Evolutionary conservation across 1,140 invertebrate genomes (phyloP), one percentile per base, ranked within the genome.

Genomic region (Diorhabda carinulata): DNA sequence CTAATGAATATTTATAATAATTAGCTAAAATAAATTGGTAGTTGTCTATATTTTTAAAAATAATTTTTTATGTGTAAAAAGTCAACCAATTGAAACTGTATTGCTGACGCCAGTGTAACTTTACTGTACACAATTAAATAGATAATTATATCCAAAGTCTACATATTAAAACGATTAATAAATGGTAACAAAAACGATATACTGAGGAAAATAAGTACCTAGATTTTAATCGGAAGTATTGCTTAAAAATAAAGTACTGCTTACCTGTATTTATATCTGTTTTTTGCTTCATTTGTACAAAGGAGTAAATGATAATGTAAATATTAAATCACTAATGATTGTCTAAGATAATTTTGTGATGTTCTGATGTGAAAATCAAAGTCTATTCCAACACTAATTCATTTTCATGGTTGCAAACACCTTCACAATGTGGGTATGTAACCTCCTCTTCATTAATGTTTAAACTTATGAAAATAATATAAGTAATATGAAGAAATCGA

Each of bases 381-480:
- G 47, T 52, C 4, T 52, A 4, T 8, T 8, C n/a, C n/a, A 52
- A 52, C 4, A 52, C 47, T 8, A 52, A 4, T 8, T 8, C 47
- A 52, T n/a, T 25, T 25, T 52, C 47, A 52, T 8, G 47, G 47
- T 4, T 61, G 42, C n/a, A 40, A 43, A 61, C 59, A 61, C 59
- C 59, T 41, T 61, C 59, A 4, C 59, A 40, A n/a, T 61, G n/a
- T 61, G 42, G 59, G 47, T 52, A 52, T 52, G 25, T 25, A 25
- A 25, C 47, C 47, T 52, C 10, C n/a, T 10, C 9, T 10, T 6
- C 10, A 9, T 3, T 9, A 40, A 52, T 10, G 25, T 42, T 52
- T 47, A 44, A 41, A 61, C 43, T 47, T 44, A 56, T 61, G 41
- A 52, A 61, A 44, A 45, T 52, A 61, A 43, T 61, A 44, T 6